Percentiles rank a stretch among this genome's conserved stretches.
Evolutionary conservation across 2,113 vertebrate species (phyloP).

Genomic region (Ageneiosus marmoratus): DNA sequence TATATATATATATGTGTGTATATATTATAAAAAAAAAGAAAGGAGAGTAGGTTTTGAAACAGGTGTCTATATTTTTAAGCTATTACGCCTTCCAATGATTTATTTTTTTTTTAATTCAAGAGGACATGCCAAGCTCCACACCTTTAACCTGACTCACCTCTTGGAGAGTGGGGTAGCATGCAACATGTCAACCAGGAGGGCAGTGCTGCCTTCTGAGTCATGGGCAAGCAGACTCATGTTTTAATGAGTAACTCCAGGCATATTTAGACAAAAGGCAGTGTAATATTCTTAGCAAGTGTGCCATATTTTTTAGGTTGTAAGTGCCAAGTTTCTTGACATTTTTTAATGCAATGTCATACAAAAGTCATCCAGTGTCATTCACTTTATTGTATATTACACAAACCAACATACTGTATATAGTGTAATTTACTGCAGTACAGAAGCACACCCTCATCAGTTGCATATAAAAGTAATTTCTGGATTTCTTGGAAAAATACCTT

Average conservation of each 20-base stretch:
- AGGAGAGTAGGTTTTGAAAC: no score
- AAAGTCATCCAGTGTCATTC: not conserved
- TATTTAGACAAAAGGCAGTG: slow-evolving; percentile 40
- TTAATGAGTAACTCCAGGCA: slow-evolving; percentile 47
- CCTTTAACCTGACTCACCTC: slow-evolving; percentile 42
- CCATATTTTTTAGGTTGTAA: not conserved
- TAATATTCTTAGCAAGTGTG: not conserved
- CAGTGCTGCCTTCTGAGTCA: slow-evolving; percentile 64
- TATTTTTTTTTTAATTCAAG: not conserved
- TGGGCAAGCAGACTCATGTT: slow-evolving; percentile 70
- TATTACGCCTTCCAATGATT: no score
- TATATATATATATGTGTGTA: no score
- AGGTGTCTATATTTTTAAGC: not conserved
- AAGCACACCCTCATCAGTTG: no score
- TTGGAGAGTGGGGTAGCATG: not conserved
- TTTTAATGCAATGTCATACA: not conserved
- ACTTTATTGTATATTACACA: not conserved
- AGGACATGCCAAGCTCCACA: slow-evolving; percentile 32
- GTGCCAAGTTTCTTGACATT: not conserved
- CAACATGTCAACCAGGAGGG: not conserved
- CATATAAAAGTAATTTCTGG: not conserved
- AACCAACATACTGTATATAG: no score
- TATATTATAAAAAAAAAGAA: no score
- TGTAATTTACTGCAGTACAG: no score
- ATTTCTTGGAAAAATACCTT: not conserved